Conservation (phyloP, 2,113 vertebrate species). For the Neolamprologus sp. region DNA sequence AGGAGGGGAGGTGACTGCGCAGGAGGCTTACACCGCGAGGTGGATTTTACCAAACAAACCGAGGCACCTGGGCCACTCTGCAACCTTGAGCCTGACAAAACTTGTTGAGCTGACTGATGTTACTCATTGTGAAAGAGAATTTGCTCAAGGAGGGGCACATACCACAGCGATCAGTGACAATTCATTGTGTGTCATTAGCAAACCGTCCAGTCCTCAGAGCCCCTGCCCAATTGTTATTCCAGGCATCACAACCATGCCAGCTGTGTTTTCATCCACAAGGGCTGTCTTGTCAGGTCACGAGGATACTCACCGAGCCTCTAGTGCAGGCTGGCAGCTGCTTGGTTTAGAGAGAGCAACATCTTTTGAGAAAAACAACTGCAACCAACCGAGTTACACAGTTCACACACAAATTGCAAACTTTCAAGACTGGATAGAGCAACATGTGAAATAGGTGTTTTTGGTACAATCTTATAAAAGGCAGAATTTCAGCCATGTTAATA, state of each 20-base stretch:
- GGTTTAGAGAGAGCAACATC: slow-evolving; percentile 84
- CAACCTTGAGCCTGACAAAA: slow-evolving; percentile 57
- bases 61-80: neutral
- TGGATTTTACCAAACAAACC: slow-evolving; percentile 67
- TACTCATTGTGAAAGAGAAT: slow-evolving; percentile 78
- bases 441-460: slow-evolving; percentile 67
- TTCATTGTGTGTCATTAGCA: slow-evolving; percentile 79
- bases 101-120: slow-evolving; percentile 72
- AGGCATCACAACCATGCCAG: slow-evolving; percentile 72
- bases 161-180: slow-evolving; percentile 77
- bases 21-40: slow-evolving; percentile 71
- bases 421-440: slow-evolving; percentile 84
- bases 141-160: slow-evolving; percentile 70
- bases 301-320: slow-evolving; percentile 41
- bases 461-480: neutral
- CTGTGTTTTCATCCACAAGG: neutral
- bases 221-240: slow-evolving; percentile 80
- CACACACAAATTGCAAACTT: slow-evolving; percentile 79
- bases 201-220: slow-evolving; percentile 56
- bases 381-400: slow-evolving; percentile 69
- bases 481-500: neutral
- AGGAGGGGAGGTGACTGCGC: slow-evolving; percentile 64
- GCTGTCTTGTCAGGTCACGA: neutral
- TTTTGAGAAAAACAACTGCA: slow-evolving; percentile 75
- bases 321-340: slow-evolving; percentile 77